Evolutionary conservation across 2,113 vertebrate genomes (phyloP).

Genomic region (Panthera leo): DNA sequence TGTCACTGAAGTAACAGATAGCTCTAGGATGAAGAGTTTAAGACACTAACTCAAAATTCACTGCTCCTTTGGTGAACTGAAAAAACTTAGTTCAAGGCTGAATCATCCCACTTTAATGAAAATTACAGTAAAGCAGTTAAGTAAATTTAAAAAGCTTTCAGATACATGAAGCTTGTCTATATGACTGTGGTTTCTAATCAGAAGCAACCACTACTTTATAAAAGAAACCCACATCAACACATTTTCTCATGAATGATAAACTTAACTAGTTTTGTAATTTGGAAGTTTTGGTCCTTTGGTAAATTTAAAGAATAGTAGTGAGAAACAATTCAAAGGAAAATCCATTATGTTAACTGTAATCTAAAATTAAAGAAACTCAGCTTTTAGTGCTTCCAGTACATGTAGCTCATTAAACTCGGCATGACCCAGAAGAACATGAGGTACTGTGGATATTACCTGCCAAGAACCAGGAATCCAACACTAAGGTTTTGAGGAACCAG

Average conservation of each 20-base stretch:
- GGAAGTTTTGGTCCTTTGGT: constrained; percentile 38
- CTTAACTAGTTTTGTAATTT: constrained; percentile 47
- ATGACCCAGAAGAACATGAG: constrained; percentile 76
- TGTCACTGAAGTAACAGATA: neutral
- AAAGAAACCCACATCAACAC: constrained; percentile 16
- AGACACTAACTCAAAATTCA: constrained; percentile 39
- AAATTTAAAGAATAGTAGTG: constrained; percentile 69
- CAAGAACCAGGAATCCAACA: constrained; percentile 81
- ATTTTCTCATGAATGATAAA: constrained; percentile 50
- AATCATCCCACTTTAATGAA: constrained; percentile 46
- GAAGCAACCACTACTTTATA: constrained; percentile 27
- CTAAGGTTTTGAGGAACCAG: constrained; percentile 79
- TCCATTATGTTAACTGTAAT: constrained; percentile 73
- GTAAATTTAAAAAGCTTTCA: constrained; percentile 43
- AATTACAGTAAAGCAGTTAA: constrained; percentile 26
- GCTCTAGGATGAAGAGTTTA: constrained; percentile 33
- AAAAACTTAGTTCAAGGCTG: neutral
- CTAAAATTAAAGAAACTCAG: constrained; percentile 81
- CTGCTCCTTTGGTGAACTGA: neutral
- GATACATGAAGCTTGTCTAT: neutral
- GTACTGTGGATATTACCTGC: constrained; percentile 75
- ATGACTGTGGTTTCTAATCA: constrained; percentile 33
- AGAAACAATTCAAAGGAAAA: constrained; percentile 78
- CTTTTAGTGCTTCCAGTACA: constrained; percentile 79
- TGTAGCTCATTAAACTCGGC: constrained; percentile 78